Base-by-base conservation (phyloP, 1,140 invertebrate genomes). In the Rhopalosiphum maidis region DNA sequence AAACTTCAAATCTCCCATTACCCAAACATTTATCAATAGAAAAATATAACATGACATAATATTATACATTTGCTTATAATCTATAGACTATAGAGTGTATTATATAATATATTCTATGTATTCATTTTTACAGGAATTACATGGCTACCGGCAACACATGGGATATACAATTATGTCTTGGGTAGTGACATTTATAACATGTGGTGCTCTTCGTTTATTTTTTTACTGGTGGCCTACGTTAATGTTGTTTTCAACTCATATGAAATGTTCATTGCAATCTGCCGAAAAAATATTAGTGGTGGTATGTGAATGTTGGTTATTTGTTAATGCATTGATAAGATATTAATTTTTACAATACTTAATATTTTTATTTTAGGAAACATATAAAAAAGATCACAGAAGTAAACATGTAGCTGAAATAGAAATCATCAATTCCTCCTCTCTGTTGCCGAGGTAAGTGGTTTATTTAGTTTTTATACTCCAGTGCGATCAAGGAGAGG, bases 151-250 rank as follows among this genome's bases (percentile, higher is more conserved):
- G 88, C 95, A 95, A 68, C 96, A 96, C 94, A 93, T 94, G 60
- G 41, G 95, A 3, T 96, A 95, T 94, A 96, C 95, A 3, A 94
- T 96, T 43, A 25, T 97, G 2, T 97, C 96, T 43, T 97, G 96
- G 96, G 90, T 97, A 1, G 95, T 96, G 11, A 97, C 97, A 92
- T 94, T 97, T 5, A 88, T 98, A 22, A 97, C 97, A 22, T 95
- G 96, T 35, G 98, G 98, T 48, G 94, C 98, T 18, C 95, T 98
- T 15, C 96, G 97, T 51, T 95, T 99, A 55, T 95, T 99, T 77
- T 97, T 98, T 95, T 97, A 98, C 95, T 99, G 98, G 98, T 97
- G 97, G 95, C 98, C 98, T 1, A 97, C 97, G 90, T 96, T 97
- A 95, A 96, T 97, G 94, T 95, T 99, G 37, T 97, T 97, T 93